Evolutionary conservation across 2,888 invertebrate genomes (phyloP).

Genomic region (Chaetogeoica ovagalla): DNA sequence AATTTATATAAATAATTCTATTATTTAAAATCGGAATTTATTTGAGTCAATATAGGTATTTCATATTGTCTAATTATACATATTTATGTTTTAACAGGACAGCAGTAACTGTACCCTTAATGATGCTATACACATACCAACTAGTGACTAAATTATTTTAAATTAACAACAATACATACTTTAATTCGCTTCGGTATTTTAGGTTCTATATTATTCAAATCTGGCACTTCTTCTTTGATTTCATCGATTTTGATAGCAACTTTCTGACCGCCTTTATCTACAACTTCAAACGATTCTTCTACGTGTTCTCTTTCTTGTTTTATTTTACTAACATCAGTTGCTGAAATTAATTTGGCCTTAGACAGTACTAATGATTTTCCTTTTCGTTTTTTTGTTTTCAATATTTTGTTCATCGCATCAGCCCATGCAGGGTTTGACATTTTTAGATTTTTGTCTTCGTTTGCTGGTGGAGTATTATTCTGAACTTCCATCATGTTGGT

Average conservation of each 20-base stretch:
- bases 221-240: conserved; percentile 55
- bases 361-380: conserved; percentile 77
- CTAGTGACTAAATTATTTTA: background rate
- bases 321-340: conserved; percentile 55
- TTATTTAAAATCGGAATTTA: background rate
- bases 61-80: no score
- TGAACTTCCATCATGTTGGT: background rate
- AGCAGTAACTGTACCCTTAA: no score
- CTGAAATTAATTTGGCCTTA: conserved; percentile 72
- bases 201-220: conserved; percentile 43
- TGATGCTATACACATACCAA: background rate
- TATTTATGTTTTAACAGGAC: no score
- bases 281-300: conserved; percentile 67
- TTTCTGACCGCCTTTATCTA: conserved; percentile 63
- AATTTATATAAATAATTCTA: background rate
- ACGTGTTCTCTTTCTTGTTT: conserved; percentile 59
- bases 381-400: conserved; percentile 72
- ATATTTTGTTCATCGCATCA: conserved; percentile 78
- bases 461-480: background rate
- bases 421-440: conserved; percentile 75
- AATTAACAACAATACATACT: conserved; percentile 18
- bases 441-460: conserved; percentile 7
- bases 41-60: no score
- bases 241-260: conserved; percentile 58
- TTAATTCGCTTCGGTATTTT: conserved; percentile 43